Base-by-base conservation (phyloP, 2,113 vertebrate genomes). In the Mixornis gularis region DNA sequence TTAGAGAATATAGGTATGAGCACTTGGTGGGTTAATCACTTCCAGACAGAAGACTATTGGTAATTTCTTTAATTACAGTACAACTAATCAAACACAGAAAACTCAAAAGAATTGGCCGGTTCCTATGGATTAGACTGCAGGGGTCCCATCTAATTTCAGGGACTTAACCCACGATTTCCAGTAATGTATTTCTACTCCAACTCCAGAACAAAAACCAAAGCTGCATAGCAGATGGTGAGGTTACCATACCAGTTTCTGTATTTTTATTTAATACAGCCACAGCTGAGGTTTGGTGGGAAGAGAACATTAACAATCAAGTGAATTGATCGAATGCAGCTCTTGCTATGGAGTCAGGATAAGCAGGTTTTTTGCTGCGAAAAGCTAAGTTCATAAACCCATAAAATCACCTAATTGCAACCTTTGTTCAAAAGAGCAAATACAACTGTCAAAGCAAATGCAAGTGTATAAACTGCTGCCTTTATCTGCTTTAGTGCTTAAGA, bases 151-250 rank as follows among this genome's bases (percentile, higher is more conserved):
- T 96, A 95, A 97, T 97, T 97, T 91, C 93, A 94, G 82, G 17
- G 85, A 96, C 96, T 97, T 97, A 95, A 89, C 84, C 87, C 78
- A 56, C 73, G 34, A 97, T 98, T 98, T 97, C 83, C 79, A 94
- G 88, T 91, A 51, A 83, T 91, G 92, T 62, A 94, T 96, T 97
- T 96, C 94, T 66, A 92, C 95, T 96, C 84, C 13, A 96, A 94
- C 88, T 94, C 95, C 92, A 97, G 96, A 97, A 96, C 94, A 97
- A 96, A 97, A 96, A 81, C 95, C 96, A 96, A 97, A 96, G 97
- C 97, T 95, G 87, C 92, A 91, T 72, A 98, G 97, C 98, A 99
- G 98, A 98, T 98, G 98, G 98, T 97, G 97, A 98, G 95, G 97
- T 97, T 96, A 96, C 95, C 64, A 73, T 26, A 89, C 95, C 93